A percentile compares a stretch with the other conserved stretches of the same genome.
Evolutionary conservation across 2,888 invertebrate species (phyloP).

Genomic region (Uropetala carovei): DNA sequence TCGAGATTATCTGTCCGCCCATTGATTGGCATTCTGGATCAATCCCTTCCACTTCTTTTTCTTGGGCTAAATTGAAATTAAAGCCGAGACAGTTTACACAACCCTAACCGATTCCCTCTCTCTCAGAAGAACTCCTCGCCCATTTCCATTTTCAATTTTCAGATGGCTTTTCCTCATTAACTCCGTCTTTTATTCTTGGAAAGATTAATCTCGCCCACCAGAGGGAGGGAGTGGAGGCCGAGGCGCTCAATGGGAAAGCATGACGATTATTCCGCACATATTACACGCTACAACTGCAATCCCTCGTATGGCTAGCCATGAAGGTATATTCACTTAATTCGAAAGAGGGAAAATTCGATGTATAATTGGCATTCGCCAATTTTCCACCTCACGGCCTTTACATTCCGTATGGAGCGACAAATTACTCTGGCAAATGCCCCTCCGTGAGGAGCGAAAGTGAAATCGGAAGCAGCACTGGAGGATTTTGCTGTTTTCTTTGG

Average conservation of each 20-base stretch:
- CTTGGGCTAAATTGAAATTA: constrained; percentile 23
- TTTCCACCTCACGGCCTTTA: too few species aligned
- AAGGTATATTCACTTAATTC: too few species aligned
- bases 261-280: too few species aligned
- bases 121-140: background rate
- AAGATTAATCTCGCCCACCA: background rate
- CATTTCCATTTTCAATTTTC: constrained; percentile 57
- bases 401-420: too few species aligned
- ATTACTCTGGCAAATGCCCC: too few species aligned
- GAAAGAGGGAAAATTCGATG: too few species aligned
- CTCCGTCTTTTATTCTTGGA: constrained; percentile 39
- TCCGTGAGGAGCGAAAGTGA: too few species aligned
- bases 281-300: too few species aligned
- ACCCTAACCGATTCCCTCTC: background rate
- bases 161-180: constrained; percentile 52
- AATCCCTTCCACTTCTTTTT: constrained; percentile 12
- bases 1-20: constrained; percentile 27
- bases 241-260: background rate
- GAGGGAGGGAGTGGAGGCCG: background rate
- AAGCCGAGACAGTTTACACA: constrained; percentile 36
- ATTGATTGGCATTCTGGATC: constrained; percentile 40
- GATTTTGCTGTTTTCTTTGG: too few species aligned
- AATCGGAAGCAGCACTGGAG: too few species aligned
- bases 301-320: too few species aligned
- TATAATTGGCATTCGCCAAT: too few species aligned